A percentile compares a stretch with the other conserved stretches of the same genome.
Evolutionary conservation across 2,113 vertebrate species (phyloP).

Genomic region (Romanogobio albipinnatus): DNA sequence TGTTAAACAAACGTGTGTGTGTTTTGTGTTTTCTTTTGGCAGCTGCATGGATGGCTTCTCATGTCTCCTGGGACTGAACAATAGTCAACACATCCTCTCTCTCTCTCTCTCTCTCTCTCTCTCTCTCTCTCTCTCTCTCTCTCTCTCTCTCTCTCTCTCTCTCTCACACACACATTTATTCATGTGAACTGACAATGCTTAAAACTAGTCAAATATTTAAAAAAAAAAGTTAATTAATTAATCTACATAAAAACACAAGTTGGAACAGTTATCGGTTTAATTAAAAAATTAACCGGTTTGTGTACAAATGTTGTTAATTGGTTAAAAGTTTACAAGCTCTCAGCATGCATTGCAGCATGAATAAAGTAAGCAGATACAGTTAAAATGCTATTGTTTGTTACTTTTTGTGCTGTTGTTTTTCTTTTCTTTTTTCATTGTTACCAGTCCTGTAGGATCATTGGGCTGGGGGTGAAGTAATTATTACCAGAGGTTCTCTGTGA

Average conservation of each 20-base stretch:
- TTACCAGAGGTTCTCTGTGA: too few relatives aligned
- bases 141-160: background rate
- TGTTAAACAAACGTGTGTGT: background rate
- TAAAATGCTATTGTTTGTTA: background rate
- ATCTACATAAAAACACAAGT: background rate
- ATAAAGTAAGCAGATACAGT: background rate
- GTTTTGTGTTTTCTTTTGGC: slow-evolving; percentile 45
- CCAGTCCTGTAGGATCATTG: too few relatives aligned
- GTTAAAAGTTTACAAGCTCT: background rate
- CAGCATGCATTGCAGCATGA: background rate
- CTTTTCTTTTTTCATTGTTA: too few relatives aligned
- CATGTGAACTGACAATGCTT: too few relatives aligned
- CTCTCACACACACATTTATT: background rate
- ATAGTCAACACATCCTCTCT: slow-evolving; percentile 6
- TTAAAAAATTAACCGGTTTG: background rate
- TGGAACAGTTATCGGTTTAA: background rate
- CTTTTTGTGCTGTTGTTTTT: too few relatives aligned
- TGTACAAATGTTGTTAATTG: background rate
- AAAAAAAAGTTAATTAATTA: background rate
- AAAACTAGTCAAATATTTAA: background rate
- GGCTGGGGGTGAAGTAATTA: too few relatives aligned
- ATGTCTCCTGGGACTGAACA: slow-evolving; percentile 31
- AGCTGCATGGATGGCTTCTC: slow-evolving; percentile 50
- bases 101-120: background rate
- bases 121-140: background rate